Conservation (phyloP, 2,888 invertebrate genomes). For the Idaea straminata region DNA sequence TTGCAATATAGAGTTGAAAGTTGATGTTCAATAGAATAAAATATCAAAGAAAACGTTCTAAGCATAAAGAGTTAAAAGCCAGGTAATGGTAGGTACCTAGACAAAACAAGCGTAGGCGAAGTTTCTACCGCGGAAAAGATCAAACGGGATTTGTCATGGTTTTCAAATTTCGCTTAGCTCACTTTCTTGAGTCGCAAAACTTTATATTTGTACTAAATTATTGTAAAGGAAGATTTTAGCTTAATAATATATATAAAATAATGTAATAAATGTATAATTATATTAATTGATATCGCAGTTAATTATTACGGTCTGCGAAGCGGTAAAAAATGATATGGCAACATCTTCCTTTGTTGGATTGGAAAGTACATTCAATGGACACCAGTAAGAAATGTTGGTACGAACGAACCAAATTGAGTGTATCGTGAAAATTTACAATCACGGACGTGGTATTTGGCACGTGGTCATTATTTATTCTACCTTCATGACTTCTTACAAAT, state of each 20-base stretch:
- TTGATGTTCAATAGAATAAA: conserved; percentile 23
- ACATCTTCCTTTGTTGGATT: conserved; percentile 48
- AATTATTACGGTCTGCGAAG: not conserved
- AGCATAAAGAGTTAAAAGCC: conserved; percentile 47
- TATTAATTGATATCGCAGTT: conserved; percentile 31
- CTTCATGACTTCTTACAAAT: conserved; percentile 37
- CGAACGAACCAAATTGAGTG: conserved; percentile 25
- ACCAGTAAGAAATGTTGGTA: conserved; percentile 35
- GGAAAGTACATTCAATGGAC: conserved; percentile 39
- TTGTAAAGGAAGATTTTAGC: too few relatives aligned
- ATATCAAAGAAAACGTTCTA: conserved; percentile 39
- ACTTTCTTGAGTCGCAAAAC: too few relatives aligned
- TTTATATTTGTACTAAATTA: too few relatives aligned
- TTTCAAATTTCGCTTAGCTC: conserved; percentile 31
- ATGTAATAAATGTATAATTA: conserved; percentile 11
- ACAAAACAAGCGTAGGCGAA: conserved; percentile 53
- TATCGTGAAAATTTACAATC: conserved; percentile 44
- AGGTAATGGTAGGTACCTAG: conserved; percentile 44
- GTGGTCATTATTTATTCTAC: conserved; percentile 26
- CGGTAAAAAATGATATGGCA: conserved; percentile 18
- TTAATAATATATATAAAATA: too few relatives aligned
- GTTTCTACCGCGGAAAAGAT: conserved; percentile 40
- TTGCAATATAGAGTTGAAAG: conserved; percentile 33
- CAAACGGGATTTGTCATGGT: conserved; percentile 45
- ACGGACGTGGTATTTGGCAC: conserved; percentile 40